phyloP scores from a whole-genome alignment of 2,888 invertebrate genomes.

The Drosophila demipolita region DNA sequence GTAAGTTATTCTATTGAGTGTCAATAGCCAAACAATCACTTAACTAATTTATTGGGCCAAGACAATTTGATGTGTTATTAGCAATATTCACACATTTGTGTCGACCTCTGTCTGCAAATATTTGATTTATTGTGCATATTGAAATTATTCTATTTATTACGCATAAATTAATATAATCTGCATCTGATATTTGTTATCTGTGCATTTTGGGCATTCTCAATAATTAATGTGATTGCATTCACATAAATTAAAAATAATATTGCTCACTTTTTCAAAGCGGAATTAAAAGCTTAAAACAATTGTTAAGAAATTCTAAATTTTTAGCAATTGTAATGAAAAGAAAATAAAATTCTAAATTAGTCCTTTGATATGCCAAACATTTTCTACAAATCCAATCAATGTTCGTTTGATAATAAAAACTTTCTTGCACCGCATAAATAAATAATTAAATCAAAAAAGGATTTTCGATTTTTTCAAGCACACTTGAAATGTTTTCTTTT shows the following conservation, averaged over 20 bases:
- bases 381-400: neutral
- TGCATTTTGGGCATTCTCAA: neutral
- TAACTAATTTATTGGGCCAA: constrained; percentile 20
- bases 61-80: constrained; percentile 4
- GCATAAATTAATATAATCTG: neutral
- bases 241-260: neutral
- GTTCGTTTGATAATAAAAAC: neutral
- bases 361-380: too few relatives aligned
- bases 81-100: neutral
- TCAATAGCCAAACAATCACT: constrained; percentile 21
- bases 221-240: neutral
- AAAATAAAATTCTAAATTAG: neutral
- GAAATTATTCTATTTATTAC: neutral
- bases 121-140: constrained; percentile 22
- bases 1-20: neutral
- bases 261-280: neutral
- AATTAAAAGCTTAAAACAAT: neutral
- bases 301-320: neutral
- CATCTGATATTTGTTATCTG: neutral
- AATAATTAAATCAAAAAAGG: neutral
- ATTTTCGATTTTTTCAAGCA: neutral
- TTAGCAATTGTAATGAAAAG: neutral
- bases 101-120: constrained; percentile 3
- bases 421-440: neutral
- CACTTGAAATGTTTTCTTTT: neutral